Evolutionary conservation across 2,113 vertebrate genomes (phyloP), one percentile per base, ranked within the genome.

Genomic region (Thinocorus orbignyianus): DNA sequence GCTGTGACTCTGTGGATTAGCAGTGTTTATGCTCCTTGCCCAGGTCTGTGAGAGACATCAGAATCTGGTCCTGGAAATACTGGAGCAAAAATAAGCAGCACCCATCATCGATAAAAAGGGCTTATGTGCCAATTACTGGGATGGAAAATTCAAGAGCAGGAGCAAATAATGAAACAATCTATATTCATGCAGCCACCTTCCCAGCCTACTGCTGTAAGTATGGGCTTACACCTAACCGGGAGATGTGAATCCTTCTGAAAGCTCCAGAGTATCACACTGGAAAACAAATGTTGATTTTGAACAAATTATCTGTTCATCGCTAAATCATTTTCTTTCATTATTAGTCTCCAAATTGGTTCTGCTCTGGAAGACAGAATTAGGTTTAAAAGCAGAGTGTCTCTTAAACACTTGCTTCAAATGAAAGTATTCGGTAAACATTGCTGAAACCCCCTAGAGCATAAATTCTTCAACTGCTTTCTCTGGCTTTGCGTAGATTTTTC

Each of bases 211-310:
- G 81, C 91, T 93, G 52, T 96, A 94, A 94, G 66, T 91, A 86
- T 10, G 0, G 83, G 77, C 83, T 95, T 89, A 94, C 83, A 72
- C 88, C 90, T 92, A 48, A 52, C 61, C 1, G 0, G 42, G 80
- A 92, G 91, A 81, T 86, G 88, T 79, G 93, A 91, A 88, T 94
- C 91, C 83, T 82, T 10, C 81, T 85, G 92, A 89, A 95, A 95
- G 77, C 90, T 94, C 81, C 65, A 42, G 81, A 80, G 52, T 81
- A 69, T 84, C 88, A 39, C 71, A 76, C 69, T 85, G 88, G 86
- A 96, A 97, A 97, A 97, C 95, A 96, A 96, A 96, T 87, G 91
- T 93, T 96, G 95, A 89, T 96, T 93, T 93, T 96, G 64, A 96
- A 88, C 71, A 76, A 96, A 93, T 94, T 72, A 93, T 91, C 86